Evolutionary conservation across 2,888 invertebrate species (phyloP), one percentile per base, ranked within the genome.

Genomic region (Stenoptilia bipunctidactyla): DNA sequence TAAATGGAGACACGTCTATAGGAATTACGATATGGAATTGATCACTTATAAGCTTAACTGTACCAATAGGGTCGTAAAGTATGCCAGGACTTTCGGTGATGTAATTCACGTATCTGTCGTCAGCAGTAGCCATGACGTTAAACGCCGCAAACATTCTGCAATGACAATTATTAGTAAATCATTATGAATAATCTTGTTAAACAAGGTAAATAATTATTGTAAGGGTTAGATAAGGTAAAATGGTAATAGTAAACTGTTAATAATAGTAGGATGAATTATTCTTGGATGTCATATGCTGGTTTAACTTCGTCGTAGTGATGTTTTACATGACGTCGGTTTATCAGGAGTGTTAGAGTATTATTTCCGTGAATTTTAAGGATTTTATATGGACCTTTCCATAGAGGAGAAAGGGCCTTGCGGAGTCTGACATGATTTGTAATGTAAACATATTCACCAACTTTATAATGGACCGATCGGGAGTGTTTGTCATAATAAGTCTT

Each of bases 341-440:
- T 52, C 4, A 52, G 34, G 6, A 54, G 13, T 0, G 51, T 36
- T 1, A 51, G 39, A 6, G 48, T 49, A 15, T 54, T 43, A 1
- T 49, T 53, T 9, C 48, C 46, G 36, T 52, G 41, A 4, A 56
- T 33, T 40, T 53, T 52, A 0, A 55, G 39, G 0, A 55, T 42
- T 42, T 52, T 50, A 27, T 43, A 51, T 2, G 52, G 56, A 0
- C 52, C 56, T 45, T 53, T 54, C 56, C 54, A 54, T 1, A 49
- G n/a, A 1, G 51, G 51, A 1, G 49, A 52, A 4, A 50, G 39
- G 2, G 49, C 46, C 27, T 53, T 53, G 1, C 48, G 33, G 1
- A 49, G 34, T 13, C 49, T 44, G 1, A 46, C 34, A 25, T 53
- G 52, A 20, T 48, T 45, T 37, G 46, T 53, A 1, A 52, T 5